Evolutionary conservation across 2,797 vertebrate species (phyloP).

Genomic region (Eulemur albifrons): DNA sequence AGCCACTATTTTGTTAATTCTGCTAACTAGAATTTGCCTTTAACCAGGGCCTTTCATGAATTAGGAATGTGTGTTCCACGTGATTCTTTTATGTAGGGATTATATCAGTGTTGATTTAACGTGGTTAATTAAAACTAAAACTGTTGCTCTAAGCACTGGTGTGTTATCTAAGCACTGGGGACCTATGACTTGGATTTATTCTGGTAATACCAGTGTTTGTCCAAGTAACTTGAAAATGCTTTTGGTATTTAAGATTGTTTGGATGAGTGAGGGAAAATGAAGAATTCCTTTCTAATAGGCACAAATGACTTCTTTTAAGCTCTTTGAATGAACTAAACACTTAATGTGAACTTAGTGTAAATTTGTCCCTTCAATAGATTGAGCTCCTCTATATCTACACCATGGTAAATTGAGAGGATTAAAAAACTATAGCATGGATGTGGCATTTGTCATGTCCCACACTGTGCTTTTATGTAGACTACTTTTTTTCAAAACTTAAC

Average conservation of each 20-base stretch:
- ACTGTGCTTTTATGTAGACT: neutral
- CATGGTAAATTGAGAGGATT: neutral
- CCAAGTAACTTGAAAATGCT: neutral
- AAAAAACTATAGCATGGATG: neutral
- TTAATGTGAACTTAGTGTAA: neutral
- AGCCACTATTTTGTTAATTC: conserved; percentile 25
- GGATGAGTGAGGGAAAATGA: neutral
- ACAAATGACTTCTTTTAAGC: neutral
- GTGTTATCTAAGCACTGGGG: neutral
- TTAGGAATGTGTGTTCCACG: neutral
- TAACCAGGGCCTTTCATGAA: neutral
- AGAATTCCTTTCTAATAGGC: neutral
- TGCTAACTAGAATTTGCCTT: conserved; percentile 51
- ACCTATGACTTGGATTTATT: conserved; percentile 24
- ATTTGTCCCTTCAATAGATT: neutral
- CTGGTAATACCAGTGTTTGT: neutral
- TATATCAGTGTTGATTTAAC: conserved; percentile 15
- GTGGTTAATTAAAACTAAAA: conserved; percentile 42
- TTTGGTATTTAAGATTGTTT: neutral
- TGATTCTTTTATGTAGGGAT: conserved; percentile 45
- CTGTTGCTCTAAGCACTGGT: neutral
- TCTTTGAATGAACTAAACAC: neutral
- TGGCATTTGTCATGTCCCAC: neutral
- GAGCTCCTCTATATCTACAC: neutral
- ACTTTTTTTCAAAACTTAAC: neutral